Conservation (phyloP, 1,140 invertebrate genomes). For the Calosoma granatense region DNA sequence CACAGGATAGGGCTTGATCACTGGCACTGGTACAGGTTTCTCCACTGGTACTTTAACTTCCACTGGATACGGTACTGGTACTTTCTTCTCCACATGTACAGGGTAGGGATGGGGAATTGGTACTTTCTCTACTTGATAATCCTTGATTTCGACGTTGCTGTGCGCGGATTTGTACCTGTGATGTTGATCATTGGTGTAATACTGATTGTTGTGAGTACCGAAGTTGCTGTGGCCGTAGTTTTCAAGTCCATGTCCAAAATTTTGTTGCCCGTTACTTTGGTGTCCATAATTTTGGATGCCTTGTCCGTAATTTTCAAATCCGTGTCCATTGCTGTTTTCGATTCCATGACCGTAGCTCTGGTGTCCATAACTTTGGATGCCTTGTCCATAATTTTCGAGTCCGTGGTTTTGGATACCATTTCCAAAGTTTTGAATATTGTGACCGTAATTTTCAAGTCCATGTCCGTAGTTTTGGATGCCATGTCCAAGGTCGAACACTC, state of each 20-base stretch:
- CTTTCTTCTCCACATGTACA: too few relatives aligned
- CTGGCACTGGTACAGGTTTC: constrained; percentile 17
- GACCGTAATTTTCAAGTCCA: too few relatives aligned
- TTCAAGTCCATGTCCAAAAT: constrained; percentile 12
- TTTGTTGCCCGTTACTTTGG: too few relatives aligned
- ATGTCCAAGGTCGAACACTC: too few relatives aligned
- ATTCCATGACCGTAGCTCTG: not conserved
- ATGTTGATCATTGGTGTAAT: too few relatives aligned
- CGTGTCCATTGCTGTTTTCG: not conserved
- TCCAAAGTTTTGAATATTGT: too few relatives aligned
- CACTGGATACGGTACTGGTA: too few relatives aligned
- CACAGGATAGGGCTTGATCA: constrained; percentile 33
- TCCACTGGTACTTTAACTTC: constrained; percentile 36
- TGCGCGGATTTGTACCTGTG: constrained; percentile 21
- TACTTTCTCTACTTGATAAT: constrained; percentile 27
- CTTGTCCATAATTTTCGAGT: constrained; percentile 5
- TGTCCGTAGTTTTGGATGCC: too few relatives aligned
- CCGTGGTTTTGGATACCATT: too few relatives aligned
- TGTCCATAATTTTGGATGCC: too few relatives aligned
- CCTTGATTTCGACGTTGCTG: too few relatives aligned
- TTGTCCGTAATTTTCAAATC: too few relatives aligned
- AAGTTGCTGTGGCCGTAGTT: constrained; percentile 8
- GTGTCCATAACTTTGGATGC: not conserved
- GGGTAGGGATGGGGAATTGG: constrained; percentile 26
- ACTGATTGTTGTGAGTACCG: constrained; percentile 4